Base-by-base conservation (phyloP, 2,888 invertebrate genomes). In the Sesia apiformis region DNA sequence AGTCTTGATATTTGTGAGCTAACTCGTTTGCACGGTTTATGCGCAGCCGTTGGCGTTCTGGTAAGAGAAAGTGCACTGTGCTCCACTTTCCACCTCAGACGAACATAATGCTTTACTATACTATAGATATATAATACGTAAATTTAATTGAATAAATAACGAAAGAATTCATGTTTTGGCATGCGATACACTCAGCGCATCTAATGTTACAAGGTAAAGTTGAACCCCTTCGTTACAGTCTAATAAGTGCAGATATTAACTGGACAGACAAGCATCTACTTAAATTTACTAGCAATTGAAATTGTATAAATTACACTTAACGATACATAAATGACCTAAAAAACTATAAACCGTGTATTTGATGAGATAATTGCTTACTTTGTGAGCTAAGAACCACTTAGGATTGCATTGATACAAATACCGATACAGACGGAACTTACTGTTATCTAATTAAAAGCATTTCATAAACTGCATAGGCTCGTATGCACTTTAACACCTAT, bases 11-110 rank as follows among this genome's bases (percentile, higher is more conserved):
- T 23, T 23, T 23, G 23, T 23, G 23, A 23, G 23, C 23, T 23
- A 23, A 23, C 23, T 23, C 23, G 23, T 23, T 23, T 77, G 74
- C 74, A 75, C 77, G 73, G 73, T 64, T 67, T 66, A 69, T 76
- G 80, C 79, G 71, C 81, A 73, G 70, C 65, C 67, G 70, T 69
- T 67, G 70, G 66, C 70, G 74, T 71, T 78, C 73, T 74, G 75
- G 67, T 66, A 63, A 74, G 85, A 84, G 88, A 88, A 88, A 88
- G 88, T 87, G 70, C 81, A 71, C 63, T 61, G 60, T 70, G 85
- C 74, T 82, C 87, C 65, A 87, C 87, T 87, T 88, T 86, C 81
- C 76, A 75, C 71, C 69, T 67, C 66, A 78, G 70, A 73, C 76
- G 70, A 71, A 76, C 69, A 70, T 77, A 74, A 73, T 61, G 61